Conservation (phyloP, 2,888 invertebrate genomes). For the Drosophila subsilvestris region DNA sequence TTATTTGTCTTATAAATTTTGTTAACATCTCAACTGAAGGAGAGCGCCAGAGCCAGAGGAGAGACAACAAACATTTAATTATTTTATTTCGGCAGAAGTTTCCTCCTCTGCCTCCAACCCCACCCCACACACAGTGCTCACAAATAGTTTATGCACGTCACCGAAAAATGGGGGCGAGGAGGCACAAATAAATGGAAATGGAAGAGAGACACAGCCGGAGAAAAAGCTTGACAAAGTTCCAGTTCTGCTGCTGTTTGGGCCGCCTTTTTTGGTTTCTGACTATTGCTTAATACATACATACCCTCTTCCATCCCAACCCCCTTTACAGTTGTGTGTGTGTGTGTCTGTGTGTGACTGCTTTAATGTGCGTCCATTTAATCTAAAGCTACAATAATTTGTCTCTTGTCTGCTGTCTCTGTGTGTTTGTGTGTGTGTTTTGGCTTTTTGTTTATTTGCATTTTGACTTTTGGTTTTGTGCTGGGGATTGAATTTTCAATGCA, state of each 20-base stretch:
- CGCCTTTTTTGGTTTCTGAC: conserved; percentile 35
- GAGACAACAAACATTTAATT: conserved; percentile 46
- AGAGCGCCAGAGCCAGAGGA: conserved; percentile 21
- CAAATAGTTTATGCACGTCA: conserved; percentile 51
- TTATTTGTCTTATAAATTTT: conserved; percentile 76
- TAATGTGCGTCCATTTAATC: conserved; percentile 73
- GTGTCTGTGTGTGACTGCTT: conserved; percentile 40
- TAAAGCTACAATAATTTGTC: conserved; percentile 63
- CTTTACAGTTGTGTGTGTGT: neutral
- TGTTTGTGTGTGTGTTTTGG: conserved; percentile 7
- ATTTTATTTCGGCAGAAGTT: conserved; percentile 42
- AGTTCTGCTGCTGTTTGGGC: conserved; percentile 15
- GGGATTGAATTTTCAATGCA: conserved; percentile 28
- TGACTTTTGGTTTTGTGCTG: conserved; percentile 30
- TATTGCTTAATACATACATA: conserved; percentile 35
- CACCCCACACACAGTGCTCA: conserved; percentile 21
- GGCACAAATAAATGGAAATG: conserved; percentile 25
- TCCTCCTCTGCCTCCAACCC: neutral
- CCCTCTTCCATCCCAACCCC: neutral
- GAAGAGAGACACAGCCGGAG: conserved; percentile 7
- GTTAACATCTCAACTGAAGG: conserved; percentile 66
- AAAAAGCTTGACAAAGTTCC: conserved; percentile 45
- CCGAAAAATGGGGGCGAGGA: conserved; percentile 10
- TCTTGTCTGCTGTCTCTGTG: conserved; percentile 17
- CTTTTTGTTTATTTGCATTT: conserved; percentile 39